A percentile compares a stretch with the other conserved stretches of the same genome.
These are phyloP conservation scores for Podarcis cretensis DNA, from an alignment of 2,113 vertebrate genomes.

Conservation along the genomic window DNA sequence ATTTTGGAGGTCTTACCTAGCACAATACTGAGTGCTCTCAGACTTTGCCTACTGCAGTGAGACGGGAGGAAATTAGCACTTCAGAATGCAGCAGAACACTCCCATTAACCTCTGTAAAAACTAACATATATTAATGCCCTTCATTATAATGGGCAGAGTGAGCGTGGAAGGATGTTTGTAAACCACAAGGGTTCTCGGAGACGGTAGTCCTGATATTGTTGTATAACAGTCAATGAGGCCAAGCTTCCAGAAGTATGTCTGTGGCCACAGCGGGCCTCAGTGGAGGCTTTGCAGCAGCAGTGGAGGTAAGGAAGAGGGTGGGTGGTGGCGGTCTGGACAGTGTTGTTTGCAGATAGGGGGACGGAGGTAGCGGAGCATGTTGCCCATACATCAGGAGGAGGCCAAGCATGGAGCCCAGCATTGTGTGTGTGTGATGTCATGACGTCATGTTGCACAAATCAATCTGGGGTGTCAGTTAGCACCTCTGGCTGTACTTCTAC, in stretches of 20 bases:
- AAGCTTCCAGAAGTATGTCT: neutral
- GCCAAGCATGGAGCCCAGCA: too few relatives aligned
- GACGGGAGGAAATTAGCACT: neutral
- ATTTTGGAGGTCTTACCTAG: constrained; percentile 13
- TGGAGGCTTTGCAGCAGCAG: neutral
- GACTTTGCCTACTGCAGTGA: constrained; percentile 11
- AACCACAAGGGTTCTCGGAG: neutral
- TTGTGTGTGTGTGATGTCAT: too few relatives aligned
- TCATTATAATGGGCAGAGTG: neutral
- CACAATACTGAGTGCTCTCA: constrained; percentile 19
- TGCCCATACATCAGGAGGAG: neutral
- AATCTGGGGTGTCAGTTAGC: too few relatives aligned
- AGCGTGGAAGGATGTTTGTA: neutral
- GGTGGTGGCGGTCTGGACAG: neutral
- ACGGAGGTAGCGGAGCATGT: too few relatives aligned
- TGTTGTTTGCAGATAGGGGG: neutral
- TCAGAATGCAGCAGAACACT: neutral
- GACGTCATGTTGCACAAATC: too few relatives aligned
- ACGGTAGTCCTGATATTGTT: neutral
- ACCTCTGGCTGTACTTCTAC: too few relatives aligned
- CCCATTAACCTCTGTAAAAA: neutral
- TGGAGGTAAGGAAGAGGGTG: neutral
- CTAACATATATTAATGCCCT: neutral
- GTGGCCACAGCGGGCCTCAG: neutral
- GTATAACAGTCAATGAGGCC: too few relatives aligned